phyloP scores from a whole-genome alignment of 92 coral and sea anemone genomes.

The Porites cylindrica region DNA sequence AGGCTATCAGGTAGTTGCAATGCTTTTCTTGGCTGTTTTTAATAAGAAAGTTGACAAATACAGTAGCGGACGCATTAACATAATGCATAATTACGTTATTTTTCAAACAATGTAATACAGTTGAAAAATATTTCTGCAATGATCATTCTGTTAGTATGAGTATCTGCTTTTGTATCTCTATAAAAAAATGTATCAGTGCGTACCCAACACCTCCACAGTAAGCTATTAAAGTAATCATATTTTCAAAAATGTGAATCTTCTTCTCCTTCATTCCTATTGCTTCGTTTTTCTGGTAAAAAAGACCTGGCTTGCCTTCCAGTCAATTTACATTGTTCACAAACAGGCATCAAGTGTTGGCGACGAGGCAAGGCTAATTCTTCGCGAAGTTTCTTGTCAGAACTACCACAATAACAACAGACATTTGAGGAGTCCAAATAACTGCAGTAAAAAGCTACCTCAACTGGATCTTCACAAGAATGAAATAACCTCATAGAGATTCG shows the following conservation, averaged over 20 bases:
- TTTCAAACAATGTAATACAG: no score
- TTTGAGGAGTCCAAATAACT: background rate
- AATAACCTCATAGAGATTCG: slow-evolving; percentile 57
- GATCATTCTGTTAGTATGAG: no score
- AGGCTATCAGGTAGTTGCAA: no score
- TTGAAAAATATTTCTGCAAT: no score
- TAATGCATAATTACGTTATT: no score
- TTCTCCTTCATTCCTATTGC: background rate
- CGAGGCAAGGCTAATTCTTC: background rate
- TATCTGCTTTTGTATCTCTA: no score
- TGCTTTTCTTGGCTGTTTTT: no score
- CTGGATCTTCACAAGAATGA: slow-evolving; percentile 34
- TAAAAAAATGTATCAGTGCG: no score
- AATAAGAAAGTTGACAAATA: no score
- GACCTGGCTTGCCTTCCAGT: slow-evolving; percentile 25
- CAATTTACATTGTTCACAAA: slow-evolving; percentile 27
- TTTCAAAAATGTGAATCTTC: background rate
- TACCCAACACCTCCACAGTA: no score
- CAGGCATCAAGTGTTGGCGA: background rate
- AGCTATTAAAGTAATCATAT: no score
- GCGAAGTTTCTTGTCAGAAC: background rate
- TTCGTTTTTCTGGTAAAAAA: slow-evolving; percentile 22
- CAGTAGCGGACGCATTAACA: no score
- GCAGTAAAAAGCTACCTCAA: slow-evolving; percentile 57
- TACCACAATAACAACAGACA: slow-evolving; percentile 57